Base-by-base conservation (phyloP, 2,888 invertebrate species). In the Lasioglossum marginatum region DNA sequence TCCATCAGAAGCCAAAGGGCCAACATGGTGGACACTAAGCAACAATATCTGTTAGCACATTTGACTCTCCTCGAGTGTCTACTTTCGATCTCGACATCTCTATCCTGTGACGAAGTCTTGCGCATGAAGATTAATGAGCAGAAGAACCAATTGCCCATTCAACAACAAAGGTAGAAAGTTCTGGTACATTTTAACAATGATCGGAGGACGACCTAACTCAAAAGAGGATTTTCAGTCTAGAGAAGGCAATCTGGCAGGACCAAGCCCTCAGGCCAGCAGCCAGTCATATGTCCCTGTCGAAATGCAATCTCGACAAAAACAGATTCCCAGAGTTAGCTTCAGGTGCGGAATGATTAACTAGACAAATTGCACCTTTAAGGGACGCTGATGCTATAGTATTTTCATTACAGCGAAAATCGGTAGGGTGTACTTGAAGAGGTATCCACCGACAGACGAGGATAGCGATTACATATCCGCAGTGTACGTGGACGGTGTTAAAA, bases 31-130 rank as follows among this genome's bases (percentile, higher is more conserved):
- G 92, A 94, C 66, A 94, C 92, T 43, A 85, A 92, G 79, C 95
- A 96, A 76, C 96, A 96, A 89, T 96, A 96, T 89, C 94, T 95
- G 86, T 88, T 96, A 37, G 95, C 95, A 2, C 96, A 96, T 90
- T 92, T 96, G 79, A 94, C 95, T 0, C 92, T 96, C 10, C 87
- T 96, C 0, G 95, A 96, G 90, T 95, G 95, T 90, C 91, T 96
- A 19, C 88, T 94, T 37, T 93, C 95, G 0, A 91, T 95, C 52
- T 90, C 94, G 12, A 95, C 95, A 0, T 91, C 92, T 3, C 92
- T 96, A 60, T 86, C 91, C 2, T 96, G 96, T 75, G 92, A 95
- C 81, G 92, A 94, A 2, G 83, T 88, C 12, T 92, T 95, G 63
- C 89, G 92, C 0, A 79, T 86, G 2, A 88, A 81, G 16, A 92